Evolutionary conservation across 2,888 invertebrate species (phyloP), one percentile per base, ranked within the genome.

Genomic region (Eumerus sabulonum): DNA sequence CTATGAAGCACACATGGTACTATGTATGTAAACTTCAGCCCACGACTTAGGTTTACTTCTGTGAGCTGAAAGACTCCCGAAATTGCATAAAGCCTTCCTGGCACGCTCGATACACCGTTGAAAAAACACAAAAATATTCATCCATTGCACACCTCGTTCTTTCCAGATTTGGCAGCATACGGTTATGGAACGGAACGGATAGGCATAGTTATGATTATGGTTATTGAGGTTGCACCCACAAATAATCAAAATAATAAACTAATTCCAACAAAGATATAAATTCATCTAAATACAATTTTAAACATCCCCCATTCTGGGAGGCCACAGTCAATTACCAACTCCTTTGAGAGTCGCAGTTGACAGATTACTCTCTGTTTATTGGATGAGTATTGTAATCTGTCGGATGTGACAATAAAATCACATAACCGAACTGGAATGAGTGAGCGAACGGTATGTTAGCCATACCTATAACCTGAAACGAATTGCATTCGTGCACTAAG

Each of bases 21-120:
- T 27, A 27, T 27, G 42, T 27, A 27, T 27, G 42, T 66, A 40
- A 48, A 54, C 67, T 68, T 63, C 54, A 68, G 59, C 74, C 63
- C 77, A 77, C 77, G 73, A 63, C 66, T 62, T 63, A 48, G 62
- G 44, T 68, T n/a, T n/a, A n/a, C 56, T 57, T 77, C 7, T 27
- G 27, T 27, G 27, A 27, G 27, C 27, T 27, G 27, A 2, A 2
- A 72, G 51, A 59, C 62, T 67, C 63, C 63, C 68, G 48, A 50
- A 79, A 74, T 70, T 74, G 79, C 79, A 79, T 74, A 74, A 68
- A 74, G 57, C 60, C 35, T 73, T 63, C 68, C 68, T 68, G 73
- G 73, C 77, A 77, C 67, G 77, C 40, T 59, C 50, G 64, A 54
- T 54, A 64, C 54, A 73, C 62, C 60, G 66, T 67, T 62, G 57